Evolutionary conservation across 2,113 vertebrate genomes (phyloP).

Genomic region (Takifugu bimaculatus): DNA sequence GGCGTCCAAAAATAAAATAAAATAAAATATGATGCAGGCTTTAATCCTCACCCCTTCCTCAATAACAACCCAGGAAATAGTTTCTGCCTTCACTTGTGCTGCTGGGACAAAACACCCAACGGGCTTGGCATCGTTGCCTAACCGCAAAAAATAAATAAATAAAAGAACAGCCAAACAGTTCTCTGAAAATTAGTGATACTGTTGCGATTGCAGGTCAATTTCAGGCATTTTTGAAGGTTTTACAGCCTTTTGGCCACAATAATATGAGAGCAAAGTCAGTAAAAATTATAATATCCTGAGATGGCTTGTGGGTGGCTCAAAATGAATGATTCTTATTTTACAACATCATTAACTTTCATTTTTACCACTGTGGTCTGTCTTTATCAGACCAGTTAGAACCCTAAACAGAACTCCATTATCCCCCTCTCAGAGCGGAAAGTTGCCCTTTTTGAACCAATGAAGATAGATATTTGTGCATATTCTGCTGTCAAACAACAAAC

Average conservation of each 20-base stretch:
- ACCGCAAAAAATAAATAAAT: neutral
- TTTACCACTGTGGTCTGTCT: conserved; percentile 18
- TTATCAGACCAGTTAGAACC: conserved; percentile 13
- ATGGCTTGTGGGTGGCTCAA: conserved; percentile 2
- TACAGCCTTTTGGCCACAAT: neutral
- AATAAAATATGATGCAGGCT: no score
- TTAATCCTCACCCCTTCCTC: no score
- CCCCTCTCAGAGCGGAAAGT: conserved; percentile 3
- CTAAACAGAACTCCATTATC: conserved; percentile 14
- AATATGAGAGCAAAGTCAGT: neutral
- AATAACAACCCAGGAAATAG: no score
- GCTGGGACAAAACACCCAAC: no score
- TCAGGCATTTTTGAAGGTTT: neutral
- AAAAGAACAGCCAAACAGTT: neutral
- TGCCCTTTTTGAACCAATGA: neutral
- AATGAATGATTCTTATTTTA: conserved; percentile 33
- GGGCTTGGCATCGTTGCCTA: no score
- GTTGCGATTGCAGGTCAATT: neutral
- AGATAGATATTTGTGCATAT: conserved; percentile 1
- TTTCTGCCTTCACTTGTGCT: no score
- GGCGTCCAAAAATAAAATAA: no score
- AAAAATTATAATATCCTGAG: conserved; percentile 1
- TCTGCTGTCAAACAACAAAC: neutral
- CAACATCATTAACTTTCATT: conserved; percentile 20
- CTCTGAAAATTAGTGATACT: neutral